Percentiles rank a stretch among this genome's conserved stretches.
Conservation (phyloP, 2,888 invertebrate species). For the Lepidochrysops patricia region DNA sequence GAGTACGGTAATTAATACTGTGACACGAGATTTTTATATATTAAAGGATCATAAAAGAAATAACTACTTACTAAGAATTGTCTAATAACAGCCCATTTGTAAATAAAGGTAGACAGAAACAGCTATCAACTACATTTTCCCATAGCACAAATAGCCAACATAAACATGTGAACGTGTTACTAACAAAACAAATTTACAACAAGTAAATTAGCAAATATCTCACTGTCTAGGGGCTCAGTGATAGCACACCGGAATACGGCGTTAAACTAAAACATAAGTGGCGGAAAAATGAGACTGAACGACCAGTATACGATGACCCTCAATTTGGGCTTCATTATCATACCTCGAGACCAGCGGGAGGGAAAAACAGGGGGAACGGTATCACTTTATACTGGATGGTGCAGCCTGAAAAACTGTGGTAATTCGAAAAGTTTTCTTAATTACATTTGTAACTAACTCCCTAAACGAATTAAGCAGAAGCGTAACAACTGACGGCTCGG, state of each 20-base stretch:
- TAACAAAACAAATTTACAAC: conserved; percentile 63
- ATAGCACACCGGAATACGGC: conserved; percentile 44
- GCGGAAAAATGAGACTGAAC: conserved; percentile 54
- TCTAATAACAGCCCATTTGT: not conserved
- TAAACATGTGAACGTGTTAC: conserved; percentile 27
- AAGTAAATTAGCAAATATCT: conserved; percentile 68
- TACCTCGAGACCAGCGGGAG: conserved; percentile 18
- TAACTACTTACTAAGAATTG: not conserved
- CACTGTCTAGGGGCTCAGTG: conserved; percentile 56
- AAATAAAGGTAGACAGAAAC: not conserved
- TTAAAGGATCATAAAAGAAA: too few species aligned
- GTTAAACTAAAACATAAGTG: conserved; percentile 64
- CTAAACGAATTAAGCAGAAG: conserved; percentile 59
- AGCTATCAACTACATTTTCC: conserved; percentile 1
- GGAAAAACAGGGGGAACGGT: conserved; percentile 29
- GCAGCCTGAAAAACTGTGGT: conserved; percentile 62
- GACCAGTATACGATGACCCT: conserved; percentile 38
- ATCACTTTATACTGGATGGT: conserved; percentile 35
- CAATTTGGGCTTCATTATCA: conserved; percentile 23
- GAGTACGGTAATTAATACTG: too few species aligned
- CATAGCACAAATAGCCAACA: not conserved
- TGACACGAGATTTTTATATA: too few species aligned
- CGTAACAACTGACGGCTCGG: conserved; percentile 32
- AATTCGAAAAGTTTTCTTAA: conserved; percentile 71
- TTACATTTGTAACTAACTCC: conserved; percentile 66